phyloP scores from a whole-genome alignment of 2,888 invertebrate species.

The Andrena trimmerana region DNA sequence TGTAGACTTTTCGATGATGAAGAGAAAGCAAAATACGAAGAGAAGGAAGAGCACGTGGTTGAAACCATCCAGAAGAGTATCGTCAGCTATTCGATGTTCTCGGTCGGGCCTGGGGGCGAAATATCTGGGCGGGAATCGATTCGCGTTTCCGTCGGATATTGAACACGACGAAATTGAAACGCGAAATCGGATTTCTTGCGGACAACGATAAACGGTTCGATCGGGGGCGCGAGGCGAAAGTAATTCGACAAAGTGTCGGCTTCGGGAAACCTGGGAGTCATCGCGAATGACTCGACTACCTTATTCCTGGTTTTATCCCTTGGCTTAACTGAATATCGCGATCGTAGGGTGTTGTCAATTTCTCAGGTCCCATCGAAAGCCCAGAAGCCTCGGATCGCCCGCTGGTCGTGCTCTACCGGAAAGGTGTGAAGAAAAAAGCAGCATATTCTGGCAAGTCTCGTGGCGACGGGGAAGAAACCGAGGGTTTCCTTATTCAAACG shows the following conservation, averaged over 20 bases:
- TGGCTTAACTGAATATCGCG: too few relatives aligned
- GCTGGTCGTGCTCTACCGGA: neutral
- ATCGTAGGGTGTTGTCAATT: too few relatives aligned
- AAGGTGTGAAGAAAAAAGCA: neutral
- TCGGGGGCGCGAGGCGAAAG: conserved; percentile 1
- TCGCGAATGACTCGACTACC: neutral
- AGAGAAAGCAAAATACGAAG: too few relatives aligned
- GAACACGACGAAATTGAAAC: conserved; percentile 44
- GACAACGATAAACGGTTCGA: conserved; percentile 12
- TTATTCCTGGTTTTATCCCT: neutral
- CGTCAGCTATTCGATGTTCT: conserved; percentile 34
- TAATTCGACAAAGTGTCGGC: conserved; percentile 6
- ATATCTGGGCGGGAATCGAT: conserved; percentile 28
- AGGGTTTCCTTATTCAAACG: conserved; percentile 51
- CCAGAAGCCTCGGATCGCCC: neutral
- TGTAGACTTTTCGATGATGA: too few relatives aligned
- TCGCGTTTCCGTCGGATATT: conserved; percentile 31
- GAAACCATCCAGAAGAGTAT: conserved; percentile 4
- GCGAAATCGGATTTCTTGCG: conserved; percentile 25
- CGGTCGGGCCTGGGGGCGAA: conserved; percentile 4
- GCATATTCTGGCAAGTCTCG: conserved; percentile 11
- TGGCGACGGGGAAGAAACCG: neutral
- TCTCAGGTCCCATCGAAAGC: neutral
- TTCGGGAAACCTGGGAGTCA: neutral
- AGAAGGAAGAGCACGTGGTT: neutral